Base-by-base conservation (phyloP, 2,888 invertebrate genomes). In the Synanthedon tipuliformis region DNA sequence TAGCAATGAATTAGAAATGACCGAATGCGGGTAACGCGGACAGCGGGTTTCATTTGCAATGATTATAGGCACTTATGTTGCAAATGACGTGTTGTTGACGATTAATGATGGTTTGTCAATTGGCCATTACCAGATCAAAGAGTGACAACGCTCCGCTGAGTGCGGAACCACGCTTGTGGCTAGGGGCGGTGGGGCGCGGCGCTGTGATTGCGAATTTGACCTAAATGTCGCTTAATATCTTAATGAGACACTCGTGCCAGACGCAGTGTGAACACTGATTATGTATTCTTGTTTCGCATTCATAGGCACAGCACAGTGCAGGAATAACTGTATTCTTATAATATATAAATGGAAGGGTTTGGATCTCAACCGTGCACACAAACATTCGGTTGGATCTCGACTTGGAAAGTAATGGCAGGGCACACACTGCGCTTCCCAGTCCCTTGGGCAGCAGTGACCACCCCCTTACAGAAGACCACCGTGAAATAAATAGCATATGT, bases 91-190 rank as follows among this genome's bases (percentile, higher is more conserved):
- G 50, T 34, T 50, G 53, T 48, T 16, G 50, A 18, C 27, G 45
- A 34, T 10, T 59, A 53, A 57, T 57, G 61, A 59, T 50, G 63
- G 64, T 70, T 68, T 68, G 71, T 64, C 68, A 69, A 64, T 61
- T 61, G 63, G 56, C 54, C 61, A 65, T 61, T 66, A 61, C 57
- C 58, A 59, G 61, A 59, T 59, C 63, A 64, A 63, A 64, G 64
- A 58, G 56, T 49, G 53, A 40, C 41, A 18, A 52, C 49, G 40
- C 49, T 49, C 41, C 52, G 61, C 53, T 54, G 60, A 59, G 52
- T 54, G 56, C 62, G 68, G 68, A 73, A 68, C 68, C 62, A 72
- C 69, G 70, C 68, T 63, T 57, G 57, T 57, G 61, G 61, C 59
- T 34, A 10, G 34, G 34, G 34, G 34, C 34, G 34, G 34, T 34